phyloP scores from a whole-genome alignment of 35 echinoderm and acorn worm species.

The Holothuria glaberrima region DNA sequence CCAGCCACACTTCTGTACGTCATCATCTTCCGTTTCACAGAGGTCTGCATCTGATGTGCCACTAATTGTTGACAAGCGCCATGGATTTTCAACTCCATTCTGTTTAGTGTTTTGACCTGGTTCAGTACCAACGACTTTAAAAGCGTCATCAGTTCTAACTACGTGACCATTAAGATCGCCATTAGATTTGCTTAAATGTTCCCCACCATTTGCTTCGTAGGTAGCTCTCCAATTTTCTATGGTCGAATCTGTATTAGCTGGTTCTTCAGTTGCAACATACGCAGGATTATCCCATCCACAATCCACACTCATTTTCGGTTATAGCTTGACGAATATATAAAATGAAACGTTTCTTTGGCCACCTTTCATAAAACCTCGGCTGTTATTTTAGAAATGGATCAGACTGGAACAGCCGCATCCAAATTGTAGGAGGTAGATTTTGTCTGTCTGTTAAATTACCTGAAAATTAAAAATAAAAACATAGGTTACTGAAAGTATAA shows the following conservation, averaged over 20 bases:
- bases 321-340: not conserved
- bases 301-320: constrained; percentile 22
- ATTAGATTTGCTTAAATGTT: not conserved
- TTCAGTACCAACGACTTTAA: not conserved
- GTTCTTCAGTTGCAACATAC: not conserved
- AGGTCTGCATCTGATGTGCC: not conserved
- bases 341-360: not conserved
- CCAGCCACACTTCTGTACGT: constrained; percentile 63
- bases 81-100: not conserved
- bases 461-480: no score
- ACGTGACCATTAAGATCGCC: constrained; percentile 6
- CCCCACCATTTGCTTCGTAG: not conserved
- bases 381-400: no score
- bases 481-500: no score
- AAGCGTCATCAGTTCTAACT: not conserved
- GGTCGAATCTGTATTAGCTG: not conserved
- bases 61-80: not conserved
- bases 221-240: not conserved
- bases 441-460: no score
- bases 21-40: constrained; percentile 27
- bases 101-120: not conserved
- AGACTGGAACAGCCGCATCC: no score
- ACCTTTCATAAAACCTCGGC: no score
- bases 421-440: no score
- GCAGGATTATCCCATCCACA: constrained; percentile 12